phyloP scores from a whole-genome alignment of 92 coral and sea anemone species.

The Porites rus region DNA sequence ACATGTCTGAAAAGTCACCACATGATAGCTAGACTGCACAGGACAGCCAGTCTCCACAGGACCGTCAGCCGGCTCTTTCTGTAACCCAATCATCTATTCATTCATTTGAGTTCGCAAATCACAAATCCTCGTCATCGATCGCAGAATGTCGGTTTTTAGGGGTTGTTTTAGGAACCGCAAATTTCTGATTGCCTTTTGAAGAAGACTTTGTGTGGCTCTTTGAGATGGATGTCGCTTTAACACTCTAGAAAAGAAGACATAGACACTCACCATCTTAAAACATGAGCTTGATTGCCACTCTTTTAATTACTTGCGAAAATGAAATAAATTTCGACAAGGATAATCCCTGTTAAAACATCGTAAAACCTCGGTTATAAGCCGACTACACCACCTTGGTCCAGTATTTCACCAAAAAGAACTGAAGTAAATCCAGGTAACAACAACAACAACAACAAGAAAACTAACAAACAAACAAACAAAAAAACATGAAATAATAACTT shows the following conservation, averaged over 20 bases:
- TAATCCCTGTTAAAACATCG: neutral
- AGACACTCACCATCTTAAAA: neutral
- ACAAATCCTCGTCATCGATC: conserved; percentile 79
- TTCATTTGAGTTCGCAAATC: neutral
- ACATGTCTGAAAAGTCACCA: no score
- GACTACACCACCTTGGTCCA: no score
- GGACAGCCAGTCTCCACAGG: no score
- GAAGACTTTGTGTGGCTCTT: conserved; percentile 29
- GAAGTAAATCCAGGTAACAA: no score
- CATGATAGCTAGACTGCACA: no score
- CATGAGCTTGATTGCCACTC: neutral
- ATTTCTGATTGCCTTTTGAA: conserved; percentile 20
- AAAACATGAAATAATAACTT: neutral
- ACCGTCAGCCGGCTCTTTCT: no score
- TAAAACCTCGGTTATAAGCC: no score
- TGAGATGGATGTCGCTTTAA: neutral
- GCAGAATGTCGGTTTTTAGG: conserved; percentile 30
- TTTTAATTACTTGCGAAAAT: neutral
- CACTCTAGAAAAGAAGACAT: neutral
- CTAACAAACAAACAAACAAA: neutral
- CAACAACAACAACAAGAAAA: no score
- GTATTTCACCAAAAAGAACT: no score
- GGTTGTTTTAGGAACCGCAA: conserved; percentile 31
- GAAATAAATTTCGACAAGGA: neutral
- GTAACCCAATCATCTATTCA: neutral